Evolutionary conservation across 2,797 vertebrate genomes (phyloP), one percentile per base, ranked within the genome.

Genomic region (Melanotaenia trifasciata): DNA sequence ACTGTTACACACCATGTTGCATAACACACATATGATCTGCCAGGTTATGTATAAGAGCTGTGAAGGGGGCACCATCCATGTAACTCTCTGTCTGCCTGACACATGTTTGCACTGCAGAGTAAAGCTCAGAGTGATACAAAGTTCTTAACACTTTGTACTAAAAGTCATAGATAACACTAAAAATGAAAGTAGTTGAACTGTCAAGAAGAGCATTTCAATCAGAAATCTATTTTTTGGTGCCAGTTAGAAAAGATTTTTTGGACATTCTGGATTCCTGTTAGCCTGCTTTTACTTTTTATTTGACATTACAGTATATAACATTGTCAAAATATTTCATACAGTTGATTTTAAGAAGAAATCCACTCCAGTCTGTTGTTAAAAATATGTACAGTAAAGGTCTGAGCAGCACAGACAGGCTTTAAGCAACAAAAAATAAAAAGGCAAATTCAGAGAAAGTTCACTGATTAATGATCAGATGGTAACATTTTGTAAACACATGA

Each of bases 1-100:
- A 9, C 51, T 45, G 7, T 9, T 64, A 5, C 30, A 51, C 24
- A 40, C 3, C 40, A 40, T 60, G 69, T 91, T 91, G 58, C 80
- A 74, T 83, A 87, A 90, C 22, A 13, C 68, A 70, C 24, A 30
- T 64, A 80, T 69, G 50, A 68, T 57, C 45, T 47, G 45, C 45
- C 45, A 8, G 20, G 14, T 43, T 20, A 45, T 45, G 18, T 7
- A 1, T 18, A 43, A 6, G 40, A 43, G 40, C 18, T 43, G 5
- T 43, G 16, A 43, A 43, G 40, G 13, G 3, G 1, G 14, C 40
- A 43, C 40, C 40, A 43, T 18, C 1, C 14, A 38, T 14, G 36
- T 16, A 43, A 16, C 40, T 3, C 36, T 10, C 12, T 14, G 13
- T 43, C 13, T 18, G 40, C 40, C 14, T 43, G 14, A 47, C 9